phyloP scores from a whole-genome alignment of 2,888 invertebrate species.

The Dromius quadrimaculatus region DNA sequence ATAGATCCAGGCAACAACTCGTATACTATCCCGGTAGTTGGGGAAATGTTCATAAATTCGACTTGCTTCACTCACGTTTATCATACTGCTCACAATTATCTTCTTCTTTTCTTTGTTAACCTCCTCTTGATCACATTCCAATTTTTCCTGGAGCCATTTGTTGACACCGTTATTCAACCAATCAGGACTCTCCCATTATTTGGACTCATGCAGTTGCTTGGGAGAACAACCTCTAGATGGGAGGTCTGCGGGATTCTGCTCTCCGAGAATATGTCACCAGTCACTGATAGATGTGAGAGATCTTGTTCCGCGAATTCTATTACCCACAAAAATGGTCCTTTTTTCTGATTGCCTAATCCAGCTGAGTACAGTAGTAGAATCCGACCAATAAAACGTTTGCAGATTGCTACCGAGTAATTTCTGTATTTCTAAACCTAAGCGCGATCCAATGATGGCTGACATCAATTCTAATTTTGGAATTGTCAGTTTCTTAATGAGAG shows the following conservation, averaged over 20 bases:
- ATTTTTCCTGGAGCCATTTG: constrained; percentile 55
- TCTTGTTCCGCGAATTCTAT: neutral
- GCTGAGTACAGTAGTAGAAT: constrained; percentile 56
- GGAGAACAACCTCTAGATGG: constrained; percentile 58
- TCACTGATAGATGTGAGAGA: constrained; percentile 44
- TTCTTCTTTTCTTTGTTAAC: constrained; percentile 35
- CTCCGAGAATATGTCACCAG: constrained; percentile 59
- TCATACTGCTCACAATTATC: neutral
- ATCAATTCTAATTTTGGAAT: constrained; percentile 60
- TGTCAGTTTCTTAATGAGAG: constrained; percentile 56
- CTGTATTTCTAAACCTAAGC: constrained; percentile 52
- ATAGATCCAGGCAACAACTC: constrained; percentile 55
- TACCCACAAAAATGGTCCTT: constrained; percentile 50
- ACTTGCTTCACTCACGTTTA: constrained; percentile 28
- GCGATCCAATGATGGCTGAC: constrained; percentile 57
- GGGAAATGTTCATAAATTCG: constrained; percentile 49
- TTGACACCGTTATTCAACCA: constrained; percentile 54
- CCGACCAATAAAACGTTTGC: constrained; percentile 56
- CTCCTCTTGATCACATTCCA: constrained; percentile 39
- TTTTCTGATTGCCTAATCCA: constrained; percentile 56
- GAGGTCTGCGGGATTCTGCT: constrained; percentile 59
- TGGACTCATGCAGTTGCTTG: neutral
- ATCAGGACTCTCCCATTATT: constrained; percentile 56
- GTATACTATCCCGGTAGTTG: constrained; percentile 54
- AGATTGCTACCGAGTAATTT: constrained; percentile 38